Percentiles rank a stretch among this genome's conserved stretches.
Evolutionary conservation across 2,888 invertebrate species (phyloP).

Genomic region (Acholoe squamosa): DNA sequence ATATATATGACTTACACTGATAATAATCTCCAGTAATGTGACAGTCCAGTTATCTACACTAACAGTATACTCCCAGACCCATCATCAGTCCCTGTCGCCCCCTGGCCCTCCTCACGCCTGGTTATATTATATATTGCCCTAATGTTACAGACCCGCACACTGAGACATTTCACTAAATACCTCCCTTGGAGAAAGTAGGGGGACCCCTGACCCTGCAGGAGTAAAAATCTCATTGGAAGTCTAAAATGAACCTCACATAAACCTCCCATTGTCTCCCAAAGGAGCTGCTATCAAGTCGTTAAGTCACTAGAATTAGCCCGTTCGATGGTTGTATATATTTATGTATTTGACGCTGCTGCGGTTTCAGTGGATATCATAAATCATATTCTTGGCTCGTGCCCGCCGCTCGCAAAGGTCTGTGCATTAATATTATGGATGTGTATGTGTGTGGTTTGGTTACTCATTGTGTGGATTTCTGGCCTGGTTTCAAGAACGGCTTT

Average conservation of each 20-base stretch:
- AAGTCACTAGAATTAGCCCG: neutral
- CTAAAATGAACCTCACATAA: neutral
- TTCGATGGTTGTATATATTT: neutral
- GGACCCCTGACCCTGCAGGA: neutral
- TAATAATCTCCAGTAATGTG: conserved; percentile 28
- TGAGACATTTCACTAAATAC: neutral
- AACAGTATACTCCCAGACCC: conserved; percentile 16
- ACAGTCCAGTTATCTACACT: conserved; percentile 46
- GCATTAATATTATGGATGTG: neutral
- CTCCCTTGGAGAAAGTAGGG: neutral
- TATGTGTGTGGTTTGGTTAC: neutral
- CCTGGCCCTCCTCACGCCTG: neutral
- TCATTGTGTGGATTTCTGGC: conserved; percentile 1
- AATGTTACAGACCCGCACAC: neutral
- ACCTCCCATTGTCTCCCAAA: neutral
- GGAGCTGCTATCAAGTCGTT: neutral
- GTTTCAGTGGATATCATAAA: neutral
- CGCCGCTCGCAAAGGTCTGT: neutral
- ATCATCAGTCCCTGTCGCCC: neutral
- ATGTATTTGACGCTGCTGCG: neutral
- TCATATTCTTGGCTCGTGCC: conserved; percentile 37
- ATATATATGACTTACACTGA: neutral
- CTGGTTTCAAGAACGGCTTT: neutral
- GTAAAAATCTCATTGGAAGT: neutral
- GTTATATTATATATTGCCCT: conserved; percentile 24